Percentiles rank a stretch among this genome's conserved stretches.
These are phyloP conservation scores for Coleophora deauratella DNA, from an alignment of 2,888 invertebrate species.

Conservation along the genomic window DNA sequence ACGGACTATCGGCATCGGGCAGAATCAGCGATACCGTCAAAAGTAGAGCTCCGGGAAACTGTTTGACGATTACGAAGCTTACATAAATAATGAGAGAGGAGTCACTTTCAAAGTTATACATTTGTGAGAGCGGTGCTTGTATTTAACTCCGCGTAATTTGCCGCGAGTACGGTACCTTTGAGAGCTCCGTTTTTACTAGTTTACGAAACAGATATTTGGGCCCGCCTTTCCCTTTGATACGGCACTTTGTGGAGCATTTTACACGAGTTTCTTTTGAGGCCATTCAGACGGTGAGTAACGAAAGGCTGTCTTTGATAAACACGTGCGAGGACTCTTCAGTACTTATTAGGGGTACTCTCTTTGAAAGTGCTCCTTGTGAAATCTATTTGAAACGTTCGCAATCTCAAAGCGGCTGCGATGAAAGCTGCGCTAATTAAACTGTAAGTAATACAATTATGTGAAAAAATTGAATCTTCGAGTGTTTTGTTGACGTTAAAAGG, in stretches of 20 bases:
- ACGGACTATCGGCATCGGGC: conserved; percentile 10
- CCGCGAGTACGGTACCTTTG: conserved; percentile 71
- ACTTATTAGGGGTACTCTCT: conserved; percentile 74
- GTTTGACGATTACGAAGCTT: conserved; percentile 63
- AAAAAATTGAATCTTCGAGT: conserved; percentile 60
- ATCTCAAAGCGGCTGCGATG: conserved; percentile 67
- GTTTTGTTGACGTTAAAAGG: conserved; percentile 43
- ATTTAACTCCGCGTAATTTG: conserved; percentile 74
- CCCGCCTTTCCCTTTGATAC: conserved; percentile 72
- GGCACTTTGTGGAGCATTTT: conserved; percentile 74
- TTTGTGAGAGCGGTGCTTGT: conserved; percentile 63
- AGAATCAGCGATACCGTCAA: conserved; percentile 29
- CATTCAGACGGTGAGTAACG: conserved; percentile 75
- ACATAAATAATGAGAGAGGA: conserved; percentile 68
- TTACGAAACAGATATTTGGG: conserved; percentile 75
- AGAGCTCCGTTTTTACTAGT: conserved; percentile 73
- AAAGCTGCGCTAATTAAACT: conserved; percentile 72
- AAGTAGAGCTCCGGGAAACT: conserved; percentile 45
- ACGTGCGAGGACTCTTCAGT: conserved; percentile 75
- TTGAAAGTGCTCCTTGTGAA: conserved; percentile 72
- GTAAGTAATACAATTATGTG: conserved; percentile 71
- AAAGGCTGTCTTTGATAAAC: conserved; percentile 75
- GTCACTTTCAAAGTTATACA: conserved; percentile 66
- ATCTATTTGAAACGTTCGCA: conserved; percentile 73
- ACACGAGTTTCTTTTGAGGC: conserved; percentile 75